Percentiles rank a stretch among this genome's conserved stretches.
Evolutionary conservation across 1,140 invertebrate genomes (phyloP).

Genomic region (Bombus turneri): DNA sequence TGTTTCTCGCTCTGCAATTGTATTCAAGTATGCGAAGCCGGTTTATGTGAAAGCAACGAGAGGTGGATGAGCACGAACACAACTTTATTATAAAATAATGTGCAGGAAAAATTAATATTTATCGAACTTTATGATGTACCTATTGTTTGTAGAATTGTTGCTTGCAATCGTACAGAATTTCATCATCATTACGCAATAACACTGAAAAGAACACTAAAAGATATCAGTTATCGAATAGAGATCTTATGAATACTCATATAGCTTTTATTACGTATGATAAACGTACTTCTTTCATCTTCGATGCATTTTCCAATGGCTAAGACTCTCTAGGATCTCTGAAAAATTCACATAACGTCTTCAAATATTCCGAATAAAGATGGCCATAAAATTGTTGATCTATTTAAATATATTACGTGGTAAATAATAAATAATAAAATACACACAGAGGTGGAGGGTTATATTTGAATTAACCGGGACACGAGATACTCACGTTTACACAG

Average conservation of each 20-base stretch:
- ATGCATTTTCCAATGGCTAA: background rate
- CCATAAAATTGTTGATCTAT: background rate
- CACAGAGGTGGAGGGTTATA: too few relatives aligned
- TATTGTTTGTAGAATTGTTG: background rate
- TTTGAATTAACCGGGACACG: background rate
- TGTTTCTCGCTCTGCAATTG: constrained; percentile 6
- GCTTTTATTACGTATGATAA: background rate
- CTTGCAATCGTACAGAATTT: background rate
- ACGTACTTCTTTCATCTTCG: background rate
- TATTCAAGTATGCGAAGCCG: constrained; percentile 23
- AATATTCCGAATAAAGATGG: background rate
- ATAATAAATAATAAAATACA: background rate
- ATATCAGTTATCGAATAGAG: background rate
- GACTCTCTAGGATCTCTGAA: background rate
- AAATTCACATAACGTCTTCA: background rate
- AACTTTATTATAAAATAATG: background rate
- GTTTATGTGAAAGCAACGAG: background rate
- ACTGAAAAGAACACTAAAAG: background rate
- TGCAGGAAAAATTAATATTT: background rate
- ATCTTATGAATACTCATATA: background rate
- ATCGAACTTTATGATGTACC: background rate
- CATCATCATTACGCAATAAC: too few relatives aligned
- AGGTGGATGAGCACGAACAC: background rate
- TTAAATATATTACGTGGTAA: background rate
- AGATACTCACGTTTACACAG: too few relatives aligned